Base-by-base conservation (phyloP, 2,797 vertebrate species). In the Euphonia xanthogaster region DNA sequence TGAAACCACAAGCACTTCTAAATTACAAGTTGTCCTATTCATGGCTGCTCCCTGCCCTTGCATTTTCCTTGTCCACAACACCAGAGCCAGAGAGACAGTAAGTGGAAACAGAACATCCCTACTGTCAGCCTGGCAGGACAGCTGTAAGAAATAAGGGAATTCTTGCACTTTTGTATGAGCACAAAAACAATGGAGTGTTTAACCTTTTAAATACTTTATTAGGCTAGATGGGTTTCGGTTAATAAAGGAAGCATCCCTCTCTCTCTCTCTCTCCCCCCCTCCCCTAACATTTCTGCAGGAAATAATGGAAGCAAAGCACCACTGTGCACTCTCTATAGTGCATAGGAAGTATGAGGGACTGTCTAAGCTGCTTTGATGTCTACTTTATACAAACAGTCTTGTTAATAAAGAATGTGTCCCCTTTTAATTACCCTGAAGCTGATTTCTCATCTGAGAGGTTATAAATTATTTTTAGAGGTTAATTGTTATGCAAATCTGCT, bases 381-480 rank as follows among this genome's bases (percentile, higher is more conserved):
- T 93, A 57, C 44, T 87, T 85, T 93, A 74, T 47, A 88, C 39
- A 76, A 89, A 92, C 70, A 91, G 63, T 71, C 71, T 51, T 61
- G 65, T 75, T 89, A 87, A 89, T 94, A 95, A 93, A 91, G 57
- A 85, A 89, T 87, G n/a, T 51, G 53, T 85, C 42, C 80, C 53
- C 30, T 93, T 96, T 91, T 86, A 89, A 89, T 80, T 75, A 94
- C 45, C 74, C 84, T 65, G 67, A 87, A 97, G 92, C 77, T 93
- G 74, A 94, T 95, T 95, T 96, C 72, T 94, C 84, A 92, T 94
- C 50, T 93, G 53, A 62, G 77, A 96, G 67, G 71, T 79, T 92
- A 87, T 91, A 93, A 92, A 93, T 95, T 96, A 87, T 93, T 95
- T 96, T 96, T 97, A 96, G 88, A 95, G 81, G 93, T 94, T 96